Evolutionary conservation across 1,140 invertebrate genomes (phyloP).

Genomic region (Euschistus heros): DNA sequence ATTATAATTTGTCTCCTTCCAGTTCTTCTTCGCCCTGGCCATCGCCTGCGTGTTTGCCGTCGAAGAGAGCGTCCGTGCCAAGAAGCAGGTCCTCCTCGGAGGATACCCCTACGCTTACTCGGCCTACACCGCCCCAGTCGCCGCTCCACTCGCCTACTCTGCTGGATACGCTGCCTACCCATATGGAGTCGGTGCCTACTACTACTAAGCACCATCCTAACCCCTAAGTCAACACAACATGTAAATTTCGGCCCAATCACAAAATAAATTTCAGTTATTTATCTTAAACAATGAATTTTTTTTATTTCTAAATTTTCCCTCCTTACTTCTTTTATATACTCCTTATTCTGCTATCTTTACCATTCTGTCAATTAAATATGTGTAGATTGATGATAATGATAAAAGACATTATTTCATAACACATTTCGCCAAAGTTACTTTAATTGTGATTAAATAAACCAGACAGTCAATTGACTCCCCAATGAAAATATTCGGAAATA

Average conservation of each 20-base stretch:
- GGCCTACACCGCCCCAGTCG: neutral
- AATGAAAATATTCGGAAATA: too few species aligned
- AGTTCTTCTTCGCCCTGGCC: slow-evolving; percentile 21
- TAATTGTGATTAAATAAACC: too few species aligned
- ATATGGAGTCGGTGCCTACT: slow-evolving; percentile 10
- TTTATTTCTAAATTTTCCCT: too few species aligned
- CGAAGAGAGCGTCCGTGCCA: slow-evolving; percentile 19
- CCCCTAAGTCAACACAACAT: neutral
- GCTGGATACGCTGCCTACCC: slow-evolving; percentile 21
- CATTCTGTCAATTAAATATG: too few species aligned
- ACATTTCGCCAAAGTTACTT: too few species aligned
- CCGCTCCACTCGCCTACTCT: neutral
- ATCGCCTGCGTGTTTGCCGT: slow-evolving; percentile 20
- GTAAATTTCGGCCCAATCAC: neutral
- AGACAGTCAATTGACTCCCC: too few species aligned
- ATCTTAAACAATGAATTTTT: too few species aligned
- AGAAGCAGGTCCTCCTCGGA: slow-evolving; percentile 24
- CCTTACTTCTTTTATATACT: too few species aligned
- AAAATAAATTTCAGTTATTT: neutral
- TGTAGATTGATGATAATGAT: too few species aligned
- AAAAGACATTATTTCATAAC: too few species aligned
- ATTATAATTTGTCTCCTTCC: neutral
- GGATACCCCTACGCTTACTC: slow-evolving; percentile 17
- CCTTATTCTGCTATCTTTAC: too few species aligned
- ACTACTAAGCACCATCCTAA: neutral